Conservation (phyloP, 2,888 invertebrate species). For the Rhaphigaster nebulosa region DNA sequence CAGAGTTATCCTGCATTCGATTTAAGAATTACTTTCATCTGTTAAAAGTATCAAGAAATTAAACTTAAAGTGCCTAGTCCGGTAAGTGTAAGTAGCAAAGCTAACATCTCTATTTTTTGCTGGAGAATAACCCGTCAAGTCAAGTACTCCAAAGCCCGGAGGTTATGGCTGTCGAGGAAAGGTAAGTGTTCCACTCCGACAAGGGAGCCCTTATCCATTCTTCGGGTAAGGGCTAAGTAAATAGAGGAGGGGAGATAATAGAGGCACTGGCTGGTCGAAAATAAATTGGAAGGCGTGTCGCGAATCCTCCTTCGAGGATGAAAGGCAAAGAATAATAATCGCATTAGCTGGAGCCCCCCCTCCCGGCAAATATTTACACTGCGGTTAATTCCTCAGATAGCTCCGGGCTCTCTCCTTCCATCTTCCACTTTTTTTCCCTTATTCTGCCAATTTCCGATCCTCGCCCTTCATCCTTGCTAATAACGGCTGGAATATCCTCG, state of each 20-base stretch:
- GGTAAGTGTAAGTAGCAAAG: not conserved
- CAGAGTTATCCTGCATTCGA: too few relatives aligned
- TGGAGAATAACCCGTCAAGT: not conserved
- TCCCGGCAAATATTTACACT: slow-evolving; percentile 36
- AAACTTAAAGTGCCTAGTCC: not conserved
- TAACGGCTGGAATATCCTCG: not conserved
- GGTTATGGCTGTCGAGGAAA: not conserved
- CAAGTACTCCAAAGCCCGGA: not conserved
- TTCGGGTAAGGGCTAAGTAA: slow-evolving; percentile 36
- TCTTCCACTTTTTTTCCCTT: not conserved
- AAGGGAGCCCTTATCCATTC: slow-evolving; percentile 4
- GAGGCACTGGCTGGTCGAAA: slow-evolving; percentile 49
- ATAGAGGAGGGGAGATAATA: slow-evolving; percentile 22
- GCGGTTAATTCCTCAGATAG: slow-evolving; percentile 48
- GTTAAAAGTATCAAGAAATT: too few relatives aligned
- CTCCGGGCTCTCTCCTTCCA: not conserved
- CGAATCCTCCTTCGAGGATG: slow-evolving; percentile 44
- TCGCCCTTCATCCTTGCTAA: not conserved
- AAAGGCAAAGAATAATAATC: slow-evolving; percentile 59
- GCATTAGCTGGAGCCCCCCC: slow-evolving; percentile 22
- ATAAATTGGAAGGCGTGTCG: slow-evolving; percentile 55
- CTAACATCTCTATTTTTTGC: not conserved
- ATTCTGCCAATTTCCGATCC: slow-evolving; percentile 40
- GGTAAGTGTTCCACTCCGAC: slow-evolving; percentile 27
- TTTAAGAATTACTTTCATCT: too few relatives aligned